These are phyloP conservation scores for Elymnias hypermnestra DNA, from an alignment of 1,140 invertebrate species.

Conservation along the genomic window DNA sequence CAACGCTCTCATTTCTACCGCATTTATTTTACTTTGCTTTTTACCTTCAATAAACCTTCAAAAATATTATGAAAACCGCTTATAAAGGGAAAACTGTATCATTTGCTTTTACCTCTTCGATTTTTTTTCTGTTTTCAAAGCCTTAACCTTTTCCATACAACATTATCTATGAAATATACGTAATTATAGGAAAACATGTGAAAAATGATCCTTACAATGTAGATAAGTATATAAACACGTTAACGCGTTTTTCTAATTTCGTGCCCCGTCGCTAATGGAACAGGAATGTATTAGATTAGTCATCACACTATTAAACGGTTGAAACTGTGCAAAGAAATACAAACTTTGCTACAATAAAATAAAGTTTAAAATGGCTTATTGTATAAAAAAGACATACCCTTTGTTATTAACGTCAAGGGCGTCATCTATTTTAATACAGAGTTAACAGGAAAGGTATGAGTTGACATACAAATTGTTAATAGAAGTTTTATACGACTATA, in stretches of 20 bases:
- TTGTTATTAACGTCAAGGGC: conserved; percentile 5
- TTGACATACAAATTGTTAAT: neutral
- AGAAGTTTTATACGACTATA: neutral
- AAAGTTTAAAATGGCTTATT: conserved; percentile 1
- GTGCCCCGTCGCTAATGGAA: conserved; percentile 1
- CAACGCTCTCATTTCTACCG: no score
- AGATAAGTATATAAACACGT: neutral
- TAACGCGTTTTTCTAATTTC: neutral
- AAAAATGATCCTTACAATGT: no score
- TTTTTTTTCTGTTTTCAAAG: no score
- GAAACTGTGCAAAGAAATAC: neutral
- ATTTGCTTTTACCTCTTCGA: no score
- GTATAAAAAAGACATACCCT: neutral
- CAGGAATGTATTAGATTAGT: conserved; percentile 4
- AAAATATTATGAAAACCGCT: no score
- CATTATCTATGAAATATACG: no score
- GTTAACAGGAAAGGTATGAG: neutral
- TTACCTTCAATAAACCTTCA: no score
- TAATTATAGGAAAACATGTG: no score
- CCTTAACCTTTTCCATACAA: no score
- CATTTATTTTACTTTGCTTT: no score
- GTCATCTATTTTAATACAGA: conserved; percentile 3
- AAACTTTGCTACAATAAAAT: neutral
- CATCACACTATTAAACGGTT: neutral
- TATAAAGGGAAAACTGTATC: no score